Conservation (phyloP, 2,888 invertebrate genomes). For the Pachliopta kotzebuea region DNA sequence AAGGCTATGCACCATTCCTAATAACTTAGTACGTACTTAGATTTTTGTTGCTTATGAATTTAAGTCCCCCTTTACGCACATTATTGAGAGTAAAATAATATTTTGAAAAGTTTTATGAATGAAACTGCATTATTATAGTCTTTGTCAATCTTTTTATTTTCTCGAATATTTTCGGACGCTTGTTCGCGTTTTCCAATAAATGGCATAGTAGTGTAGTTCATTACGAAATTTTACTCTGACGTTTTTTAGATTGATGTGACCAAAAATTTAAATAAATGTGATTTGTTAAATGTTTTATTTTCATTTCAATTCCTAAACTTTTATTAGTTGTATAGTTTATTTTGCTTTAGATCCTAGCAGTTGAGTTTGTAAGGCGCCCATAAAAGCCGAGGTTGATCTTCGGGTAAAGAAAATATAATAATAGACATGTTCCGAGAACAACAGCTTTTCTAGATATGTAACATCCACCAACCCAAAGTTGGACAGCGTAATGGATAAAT, state of each 20-base stretch:
- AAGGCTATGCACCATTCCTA: slow-evolving; percentile 44
- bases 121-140: slow-evolving; percentile 63
- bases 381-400: too few species aligned
- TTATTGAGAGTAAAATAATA: slow-evolving; percentile 33
- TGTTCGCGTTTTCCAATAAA: slow-evolving; percentile 51
- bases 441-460: too few species aligned
- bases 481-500: too few species aligned
- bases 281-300: slow-evolving; percentile 25
- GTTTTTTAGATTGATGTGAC: slow-evolving; percentile 58
- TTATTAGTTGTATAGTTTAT: too few species aligned
- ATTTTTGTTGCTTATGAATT: slow-evolving; percentile 30
- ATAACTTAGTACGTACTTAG: slow-evolving; percentile 36
- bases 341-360: too few species aligned
- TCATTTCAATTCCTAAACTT: not conserved
- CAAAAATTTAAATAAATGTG: slow-evolving; percentile 50
- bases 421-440: too few species aligned
- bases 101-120: slow-evolving; percentile 54
- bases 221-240: slow-evolving; percentile 44
- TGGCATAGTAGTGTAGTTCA: slow-evolving; percentile 59
- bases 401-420: too few species aligned
- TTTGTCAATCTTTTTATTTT: slow-evolving; percentile 48
- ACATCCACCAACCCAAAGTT: too few species aligned
- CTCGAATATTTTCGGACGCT: slow-evolving; percentile 60
- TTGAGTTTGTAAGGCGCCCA: too few species aligned
- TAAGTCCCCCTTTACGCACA: slow-evolving; percentile 30